Evolutionary conservation across 1,140 invertebrate species (phyloP).

Genomic region (Drosophila busckii): DNA sequence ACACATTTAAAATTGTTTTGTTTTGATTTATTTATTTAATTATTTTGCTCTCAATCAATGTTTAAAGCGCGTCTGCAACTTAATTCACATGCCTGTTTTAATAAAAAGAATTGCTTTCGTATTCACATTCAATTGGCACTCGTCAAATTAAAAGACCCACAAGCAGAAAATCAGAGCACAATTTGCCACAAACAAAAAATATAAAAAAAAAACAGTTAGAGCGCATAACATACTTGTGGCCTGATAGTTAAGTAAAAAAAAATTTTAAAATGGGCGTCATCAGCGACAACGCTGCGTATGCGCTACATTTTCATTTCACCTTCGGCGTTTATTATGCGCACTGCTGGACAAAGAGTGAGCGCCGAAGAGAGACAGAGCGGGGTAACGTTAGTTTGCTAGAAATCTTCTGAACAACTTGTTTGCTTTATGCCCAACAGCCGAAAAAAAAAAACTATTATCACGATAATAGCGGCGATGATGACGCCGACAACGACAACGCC

Average conservation of each 20-base stretch:
- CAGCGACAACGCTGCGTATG: slow-evolving; percentile 39
- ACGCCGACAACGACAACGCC: slow-evolving; percentile 21
- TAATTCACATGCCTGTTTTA: no score
- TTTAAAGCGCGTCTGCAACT: no score
- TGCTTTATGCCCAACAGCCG: slow-evolving; percentile 26
- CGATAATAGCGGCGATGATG: slow-evolving; percentile 27
- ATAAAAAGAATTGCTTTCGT: no score
- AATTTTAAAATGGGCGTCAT: slow-evolving; percentile 17
- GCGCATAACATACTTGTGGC: background rate
- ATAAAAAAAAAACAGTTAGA: background rate
- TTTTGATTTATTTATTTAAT: no score
- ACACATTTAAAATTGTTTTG: no score
- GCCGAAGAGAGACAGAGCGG: background rate
- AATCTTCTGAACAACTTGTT: slow-evolving; percentile 14
- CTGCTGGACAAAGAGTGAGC: background rate
- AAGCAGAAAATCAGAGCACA: background rate
- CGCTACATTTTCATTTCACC: slow-evolving; percentile 15
- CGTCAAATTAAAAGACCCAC: no score
- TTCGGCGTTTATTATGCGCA: slow-evolving; percentile 2
- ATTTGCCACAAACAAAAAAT: background rate
- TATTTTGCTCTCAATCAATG: no score
- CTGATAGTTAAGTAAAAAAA: slow-evolving; percentile 4
- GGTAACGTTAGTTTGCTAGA: slow-evolving; percentile 7
- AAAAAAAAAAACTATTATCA: slow-evolving; percentile 39
- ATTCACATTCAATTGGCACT: no score